Evolutionary conservation across 2,888 invertebrate genomes (phyloP).

Genomic region (Phaonia tiefii): DNA sequence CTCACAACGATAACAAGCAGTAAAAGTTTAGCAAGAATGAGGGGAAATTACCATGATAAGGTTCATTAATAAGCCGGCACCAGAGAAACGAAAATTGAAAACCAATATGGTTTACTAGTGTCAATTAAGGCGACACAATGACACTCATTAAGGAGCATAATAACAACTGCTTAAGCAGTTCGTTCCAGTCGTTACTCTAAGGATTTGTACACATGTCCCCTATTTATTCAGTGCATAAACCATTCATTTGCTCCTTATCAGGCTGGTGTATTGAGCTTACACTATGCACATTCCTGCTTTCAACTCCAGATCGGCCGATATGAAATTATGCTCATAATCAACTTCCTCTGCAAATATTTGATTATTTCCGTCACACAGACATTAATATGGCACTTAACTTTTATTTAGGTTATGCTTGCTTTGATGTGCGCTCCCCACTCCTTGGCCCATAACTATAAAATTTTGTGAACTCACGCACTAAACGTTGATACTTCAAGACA

Average conservation of each 20-base stretch:
- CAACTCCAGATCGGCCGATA: conserved; percentile 15
- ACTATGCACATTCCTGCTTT: conserved; percentile 5
- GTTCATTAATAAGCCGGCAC: conserved; percentile 21
- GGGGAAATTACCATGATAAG: conserved; percentile 25
- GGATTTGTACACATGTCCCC: neutral
- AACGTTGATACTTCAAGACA: conserved; percentile 15
- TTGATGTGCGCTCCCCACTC: neutral
- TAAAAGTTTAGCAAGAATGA: neutral
- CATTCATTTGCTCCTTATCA: neutral
- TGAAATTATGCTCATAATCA: conserved; percentile 3
- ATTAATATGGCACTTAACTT: conserved; percentile 35
- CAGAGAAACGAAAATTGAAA: conserved; percentile 19
- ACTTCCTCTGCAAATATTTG: neutral
- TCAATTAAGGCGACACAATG: neutral
- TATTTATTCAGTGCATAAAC: neutral
- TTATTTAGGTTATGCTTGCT: conserved; percentile 15
- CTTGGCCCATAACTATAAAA: conserved; percentile 23
- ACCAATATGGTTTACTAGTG: neutral
- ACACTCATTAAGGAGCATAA: neutral
- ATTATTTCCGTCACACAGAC: neutral
- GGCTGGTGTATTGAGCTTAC: no score
- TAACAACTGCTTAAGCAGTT: neutral
- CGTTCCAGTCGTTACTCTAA: neutral
- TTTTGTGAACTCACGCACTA: conserved; percentile 48
- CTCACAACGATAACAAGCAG: conserved; percentile 54